Evolutionary conservation across 2,113 vertebrate species (phyloP), one percentile per base, ranked within the genome.

Genomic region (Cricetomys ansorgei): DNA sequence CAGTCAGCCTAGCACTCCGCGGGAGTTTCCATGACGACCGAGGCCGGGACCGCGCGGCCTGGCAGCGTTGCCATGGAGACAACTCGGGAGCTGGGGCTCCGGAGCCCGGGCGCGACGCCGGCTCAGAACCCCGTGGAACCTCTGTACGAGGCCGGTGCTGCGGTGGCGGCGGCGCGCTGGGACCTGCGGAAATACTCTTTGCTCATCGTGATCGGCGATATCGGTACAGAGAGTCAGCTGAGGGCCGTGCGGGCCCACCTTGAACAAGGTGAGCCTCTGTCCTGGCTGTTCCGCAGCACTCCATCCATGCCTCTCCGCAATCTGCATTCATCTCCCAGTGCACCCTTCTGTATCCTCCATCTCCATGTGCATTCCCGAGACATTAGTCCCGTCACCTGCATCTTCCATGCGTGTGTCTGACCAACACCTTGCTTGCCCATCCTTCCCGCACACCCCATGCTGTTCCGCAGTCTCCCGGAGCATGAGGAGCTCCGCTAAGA

Each of bases 11-110:
- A 65, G 85, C 96, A 64, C 90, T 87, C 62, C 67, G 0, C 48
- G n/a, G 97, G 98, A 92, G 99, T 99, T 99, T 98, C 99, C 98
- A 99, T 99, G 99, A 99, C 99, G 99, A 99, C 99, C 93, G 98
- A 98, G 97, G 98, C 98, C 75, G 95, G 97, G 98, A 97, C 98
- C 59, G 97, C 97, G 97, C 96, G 96, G 98, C 98, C 98, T 96
- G 97, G 96, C 97, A 96, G 97, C 89, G 99, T 99, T 99, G 98
- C 99, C 98, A 99, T 99, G 99, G 99, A 99, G 98, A 99, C 99
- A 95, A 95, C 96, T 83, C 94, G 81, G 6, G 96, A 98, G 97
- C 98, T 95, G 76, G 94, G 98, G 88, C 97, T 97, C 97, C 16
- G 76, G 34, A 95, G 97, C 96, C 55, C 95, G 10, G 94, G 94